Conservation (phyloP, 2,113 vertebrate genomes). For the Mus spicilegus region DNA sequence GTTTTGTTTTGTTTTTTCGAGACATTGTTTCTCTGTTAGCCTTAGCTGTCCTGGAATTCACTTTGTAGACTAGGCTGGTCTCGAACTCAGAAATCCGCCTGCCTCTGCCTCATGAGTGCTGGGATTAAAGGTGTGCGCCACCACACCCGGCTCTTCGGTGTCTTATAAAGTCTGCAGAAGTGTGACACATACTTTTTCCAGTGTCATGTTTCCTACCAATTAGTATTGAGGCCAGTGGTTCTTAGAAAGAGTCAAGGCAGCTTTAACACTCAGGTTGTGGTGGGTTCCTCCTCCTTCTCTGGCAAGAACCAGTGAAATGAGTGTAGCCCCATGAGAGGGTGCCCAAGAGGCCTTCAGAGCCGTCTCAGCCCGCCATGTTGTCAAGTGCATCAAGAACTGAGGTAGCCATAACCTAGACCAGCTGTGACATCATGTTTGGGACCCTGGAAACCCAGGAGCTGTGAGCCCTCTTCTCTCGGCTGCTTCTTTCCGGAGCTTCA, state of each 20-base stretch:
- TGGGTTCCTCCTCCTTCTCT: background rate
- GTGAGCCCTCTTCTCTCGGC: background rate
- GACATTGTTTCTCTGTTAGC: no score
- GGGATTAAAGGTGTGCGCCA: no score
- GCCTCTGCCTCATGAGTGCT: no score
- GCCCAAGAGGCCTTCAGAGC: accelerated
- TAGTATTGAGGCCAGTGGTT: background rate
- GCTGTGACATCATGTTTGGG: background rate
- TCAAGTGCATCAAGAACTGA: background rate
- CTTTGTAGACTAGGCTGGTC: no score
- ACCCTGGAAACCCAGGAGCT: background rate
- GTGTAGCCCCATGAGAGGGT: background rate
- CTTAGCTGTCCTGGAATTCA: no score
- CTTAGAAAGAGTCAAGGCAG: background rate
- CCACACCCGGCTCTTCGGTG: no score
- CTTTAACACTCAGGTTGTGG: background rate
- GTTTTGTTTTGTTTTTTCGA: no score
- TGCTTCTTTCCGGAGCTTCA: background rate
- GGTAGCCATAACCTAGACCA: background rate
- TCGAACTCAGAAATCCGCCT: no score
- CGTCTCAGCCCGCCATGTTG: background rate
- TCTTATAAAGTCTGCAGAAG: background rate
- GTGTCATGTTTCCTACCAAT: background rate
- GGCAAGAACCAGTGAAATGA: background rate
- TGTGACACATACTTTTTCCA: background rate